Conservation (phyloP, 2,888 invertebrate species). For the Drosophila prostipennis region DNA sequence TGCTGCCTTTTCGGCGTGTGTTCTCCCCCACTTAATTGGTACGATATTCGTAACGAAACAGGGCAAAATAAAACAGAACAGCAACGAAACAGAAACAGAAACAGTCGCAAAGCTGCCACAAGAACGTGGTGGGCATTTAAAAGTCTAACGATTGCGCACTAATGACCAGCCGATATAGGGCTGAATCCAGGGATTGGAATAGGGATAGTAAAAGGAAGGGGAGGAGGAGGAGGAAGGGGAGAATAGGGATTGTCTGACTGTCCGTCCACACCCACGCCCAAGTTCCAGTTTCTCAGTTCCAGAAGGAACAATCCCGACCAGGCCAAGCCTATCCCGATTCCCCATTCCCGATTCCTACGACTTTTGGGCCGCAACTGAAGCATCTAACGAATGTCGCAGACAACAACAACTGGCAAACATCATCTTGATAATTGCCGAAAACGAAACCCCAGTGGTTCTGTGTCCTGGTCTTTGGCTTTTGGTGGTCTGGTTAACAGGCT, state of each 20-base stretch:
- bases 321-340: constrained; percentile 10
- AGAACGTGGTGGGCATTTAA: constrained; percentile 77
- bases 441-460: constrained; percentile 66
- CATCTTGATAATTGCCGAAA: constrained; percentile 77
- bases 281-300: constrained; percentile 3
- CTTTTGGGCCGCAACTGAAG: constrained; percentile 30
- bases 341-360: constrained; percentile 48
- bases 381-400: constrained; percentile 70
- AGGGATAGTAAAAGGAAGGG: constrained; percentile 17
- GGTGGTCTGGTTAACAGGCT: constrained; percentile 45
- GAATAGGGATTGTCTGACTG: constrained; percentile 4
- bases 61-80: constrained; percentile 3
- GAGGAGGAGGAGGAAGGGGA: neutral
- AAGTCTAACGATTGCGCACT: constrained; percentile 76
- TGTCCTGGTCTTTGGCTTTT: constrained; percentile 13
- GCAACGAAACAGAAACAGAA: neutral
- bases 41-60: constrained; percentile 53
- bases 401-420: constrained; percentile 65
- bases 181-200: constrained; percentile 22
- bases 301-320: neutral
- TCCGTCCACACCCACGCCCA: constrained; percentile 27
- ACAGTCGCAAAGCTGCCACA: constrained; percentile 2
- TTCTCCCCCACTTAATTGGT: constrained; percentile 70
- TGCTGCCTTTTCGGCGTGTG: constrained; percentile 24
- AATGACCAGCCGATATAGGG: constrained; percentile 71